These are phyloP conservation scores for Saccopteryx leptura DNA, from an alignment of 2,113 vertebrate genomes.

Conservation along the genomic window DNA sequence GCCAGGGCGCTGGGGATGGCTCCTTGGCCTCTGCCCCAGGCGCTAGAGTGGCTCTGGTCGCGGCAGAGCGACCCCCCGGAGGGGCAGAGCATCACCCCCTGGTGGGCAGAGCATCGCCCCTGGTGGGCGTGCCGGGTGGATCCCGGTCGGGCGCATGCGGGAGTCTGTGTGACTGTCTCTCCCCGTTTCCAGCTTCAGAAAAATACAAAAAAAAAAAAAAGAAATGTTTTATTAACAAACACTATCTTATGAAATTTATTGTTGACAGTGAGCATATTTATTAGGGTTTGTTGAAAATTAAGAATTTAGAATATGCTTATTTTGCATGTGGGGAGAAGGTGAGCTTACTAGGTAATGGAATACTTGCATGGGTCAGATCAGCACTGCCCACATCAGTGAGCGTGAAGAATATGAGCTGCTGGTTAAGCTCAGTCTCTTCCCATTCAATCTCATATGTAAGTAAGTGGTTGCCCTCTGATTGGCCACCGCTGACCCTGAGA, in stretches of 20 bases:
- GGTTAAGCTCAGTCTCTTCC: background rate
- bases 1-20: too few species aligned
- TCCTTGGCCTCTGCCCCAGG: too few species aligned
- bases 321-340: background rate
- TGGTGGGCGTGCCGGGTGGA: too few species aligned
- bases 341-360: background rate
- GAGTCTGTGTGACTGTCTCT: too few species aligned
- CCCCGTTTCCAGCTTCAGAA: too few species aligned
- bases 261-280: background rate
- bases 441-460: slow-evolving; percentile 61
- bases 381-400: background rate
- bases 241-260: slow-evolving; percentile 10
- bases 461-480: slow-evolving; percentile 68
- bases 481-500: slow-evolving; percentile 54
- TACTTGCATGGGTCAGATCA: background rate
- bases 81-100: too few species aligned
- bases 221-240: background rate
- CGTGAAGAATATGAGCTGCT: background rate
- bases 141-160: too few species aligned
- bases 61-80: too few species aligned
- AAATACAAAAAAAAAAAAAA: too few species aligned
- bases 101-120: too few species aligned
- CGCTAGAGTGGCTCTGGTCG: too few species aligned
- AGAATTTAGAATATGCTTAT: slow-evolving; percentile 19
- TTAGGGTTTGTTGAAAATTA: background rate